Conservation (phyloP, 1,140 invertebrate genomes). For the Frieseomelitta varia region DNA sequence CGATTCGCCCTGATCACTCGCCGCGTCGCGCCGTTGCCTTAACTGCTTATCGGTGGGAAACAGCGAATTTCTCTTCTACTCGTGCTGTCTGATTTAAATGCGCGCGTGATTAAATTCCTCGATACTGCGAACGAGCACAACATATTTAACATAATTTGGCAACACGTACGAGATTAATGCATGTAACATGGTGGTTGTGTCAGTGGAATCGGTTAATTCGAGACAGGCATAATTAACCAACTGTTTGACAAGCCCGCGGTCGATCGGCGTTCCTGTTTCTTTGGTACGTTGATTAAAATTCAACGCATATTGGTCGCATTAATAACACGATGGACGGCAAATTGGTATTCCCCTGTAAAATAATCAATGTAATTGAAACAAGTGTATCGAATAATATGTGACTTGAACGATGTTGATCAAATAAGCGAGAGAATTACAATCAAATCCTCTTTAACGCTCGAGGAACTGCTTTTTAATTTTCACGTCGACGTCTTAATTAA, state of each 20-base stretch:
- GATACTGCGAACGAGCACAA: too few relatives aligned
- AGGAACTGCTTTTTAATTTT: too few relatives aligned
- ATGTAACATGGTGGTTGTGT: not conserved
- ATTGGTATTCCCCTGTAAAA: not conserved
- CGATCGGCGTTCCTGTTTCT: not conserved
- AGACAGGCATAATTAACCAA: not conserved
- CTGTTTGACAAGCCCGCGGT: not conserved
- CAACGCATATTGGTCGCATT: not conserved
- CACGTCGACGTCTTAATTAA: not conserved
- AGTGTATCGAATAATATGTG: not conserved
- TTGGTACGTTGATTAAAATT: not conserved
- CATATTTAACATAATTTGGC: not conserved
- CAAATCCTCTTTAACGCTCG: not conserved
- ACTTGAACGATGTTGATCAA: not conserved
- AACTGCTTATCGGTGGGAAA: constrained; percentile 16
- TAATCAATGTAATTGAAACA: not conserved
- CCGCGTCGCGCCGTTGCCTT: not conserved
- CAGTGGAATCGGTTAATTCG: not conserved
- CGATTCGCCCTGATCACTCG: constrained; percentile 41
- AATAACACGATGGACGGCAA: not conserved
- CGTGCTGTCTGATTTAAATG: constrained; percentile 26
- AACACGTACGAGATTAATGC: not conserved
- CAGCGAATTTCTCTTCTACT: not conserved
- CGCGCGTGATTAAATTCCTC: not conserved
- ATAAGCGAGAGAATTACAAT: not conserved